Evolutionary conservation across 2,113 vertebrate species (phyloP).

Genomic region (Paracanthobrama guichenoti): DNA sequence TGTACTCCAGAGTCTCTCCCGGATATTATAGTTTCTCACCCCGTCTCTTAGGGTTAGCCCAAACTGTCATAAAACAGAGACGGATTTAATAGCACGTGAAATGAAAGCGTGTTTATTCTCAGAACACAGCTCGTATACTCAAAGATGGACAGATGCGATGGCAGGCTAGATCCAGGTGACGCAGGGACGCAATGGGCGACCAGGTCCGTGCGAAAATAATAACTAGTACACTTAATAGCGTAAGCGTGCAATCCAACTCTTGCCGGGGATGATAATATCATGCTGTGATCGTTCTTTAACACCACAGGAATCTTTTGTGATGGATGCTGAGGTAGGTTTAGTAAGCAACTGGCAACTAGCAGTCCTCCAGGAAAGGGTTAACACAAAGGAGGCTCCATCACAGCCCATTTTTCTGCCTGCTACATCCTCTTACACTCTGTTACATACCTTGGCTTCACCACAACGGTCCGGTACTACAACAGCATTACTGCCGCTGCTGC

Average conservation of each 20-base stretch:
- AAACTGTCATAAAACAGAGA: too few relatives aligned
- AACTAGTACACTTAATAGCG: background rate
- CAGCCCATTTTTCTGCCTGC: background rate
- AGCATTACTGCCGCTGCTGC: background rate
- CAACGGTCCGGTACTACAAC: background rate
- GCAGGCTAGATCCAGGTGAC: too few relatives aligned
- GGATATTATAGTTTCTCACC: background rate
- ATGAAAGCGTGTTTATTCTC: too few relatives aligned
- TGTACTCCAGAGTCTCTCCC: background rate
- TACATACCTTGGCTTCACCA: background rate
- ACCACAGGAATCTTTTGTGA: too few relatives aligned
- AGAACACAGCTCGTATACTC: too few relatives aligned
- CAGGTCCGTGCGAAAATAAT: too few relatives aligned
- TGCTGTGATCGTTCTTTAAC: background rate
- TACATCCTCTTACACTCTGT: background rate
- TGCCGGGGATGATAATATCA: constrained; percentile 10
- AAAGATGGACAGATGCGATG: too few relatives aligned
- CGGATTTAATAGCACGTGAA: too few relatives aligned
- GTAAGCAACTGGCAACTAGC: background rate
- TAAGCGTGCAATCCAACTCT: constrained; percentile 1
- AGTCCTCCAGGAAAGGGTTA: background rate
- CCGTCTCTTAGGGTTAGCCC: too few relatives aligned
- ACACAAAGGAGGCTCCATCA: background rate
- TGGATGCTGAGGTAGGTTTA: too few relatives aligned
- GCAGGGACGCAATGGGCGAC: too few relatives aligned